A percentile compares a stretch with the other conserved stretches of the same genome.
Conservation (phyloP, 2,888 invertebrate genomes). For the Torymus aiolomorphi region DNA sequence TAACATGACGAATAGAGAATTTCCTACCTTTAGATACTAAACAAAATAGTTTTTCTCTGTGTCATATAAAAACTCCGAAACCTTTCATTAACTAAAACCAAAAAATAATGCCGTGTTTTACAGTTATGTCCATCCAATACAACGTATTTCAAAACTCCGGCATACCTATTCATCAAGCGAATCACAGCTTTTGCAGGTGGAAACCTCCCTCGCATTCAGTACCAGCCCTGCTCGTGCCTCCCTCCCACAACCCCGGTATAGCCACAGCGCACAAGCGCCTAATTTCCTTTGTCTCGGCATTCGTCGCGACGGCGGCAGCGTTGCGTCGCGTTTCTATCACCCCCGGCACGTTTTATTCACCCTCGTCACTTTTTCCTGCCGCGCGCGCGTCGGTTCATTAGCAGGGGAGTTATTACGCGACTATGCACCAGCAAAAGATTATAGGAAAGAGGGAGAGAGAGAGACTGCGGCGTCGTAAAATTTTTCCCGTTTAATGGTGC, state of each 20-base stretch:
- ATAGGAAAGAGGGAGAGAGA: not conserved
- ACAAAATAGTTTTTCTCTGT: too few species aligned
- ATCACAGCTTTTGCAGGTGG: too few species aligned
- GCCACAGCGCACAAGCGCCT: conserved; percentile 7
- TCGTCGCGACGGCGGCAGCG: not conserved
- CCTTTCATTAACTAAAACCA: too few species aligned
- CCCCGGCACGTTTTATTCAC: not conserved
- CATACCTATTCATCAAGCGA: too few species aligned
- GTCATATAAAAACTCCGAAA: too few species aligned
- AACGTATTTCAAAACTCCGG: too few species aligned
- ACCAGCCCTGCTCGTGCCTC: not conserved
- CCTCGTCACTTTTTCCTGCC: not conserved
- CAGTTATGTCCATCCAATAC: too few species aligned
- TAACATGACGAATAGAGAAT: too few species aligned
- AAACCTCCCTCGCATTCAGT: too few species aligned
- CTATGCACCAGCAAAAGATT: too few species aligned
- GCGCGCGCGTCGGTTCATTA: conserved; percentile 41
- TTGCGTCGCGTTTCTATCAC: not conserved
- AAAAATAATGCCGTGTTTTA: too few species aligned
- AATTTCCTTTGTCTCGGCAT: conserved; percentile 39
- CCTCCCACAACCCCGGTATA: not conserved
- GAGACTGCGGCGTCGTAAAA: conserved; percentile 57
- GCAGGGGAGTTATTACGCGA: conserved; percentile 45
- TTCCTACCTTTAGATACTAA: too few species aligned
- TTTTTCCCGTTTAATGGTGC: conserved; percentile 60